These are phyloP conservation scores for Pseudorhiza aurosa DNA, from an alignment of 30 jellyfish, hydroid and myxozoan genomes.

Conservation along the genomic window DNA sequence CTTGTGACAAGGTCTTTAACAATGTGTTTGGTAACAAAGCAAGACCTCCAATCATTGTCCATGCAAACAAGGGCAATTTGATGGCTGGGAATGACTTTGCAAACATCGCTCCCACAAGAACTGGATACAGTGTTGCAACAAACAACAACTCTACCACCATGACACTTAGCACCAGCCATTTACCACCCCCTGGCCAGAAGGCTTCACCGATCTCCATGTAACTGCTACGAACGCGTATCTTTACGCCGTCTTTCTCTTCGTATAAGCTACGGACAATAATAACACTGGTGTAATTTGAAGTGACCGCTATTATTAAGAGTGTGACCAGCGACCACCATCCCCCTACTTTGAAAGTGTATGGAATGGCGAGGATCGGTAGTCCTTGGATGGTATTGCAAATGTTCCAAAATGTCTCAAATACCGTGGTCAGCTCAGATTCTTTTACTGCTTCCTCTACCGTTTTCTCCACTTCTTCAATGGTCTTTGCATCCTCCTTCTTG, in stretches of 20 bases:
- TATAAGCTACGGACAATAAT: conserved; percentile 73
- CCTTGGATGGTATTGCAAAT: conserved; percentile 88
- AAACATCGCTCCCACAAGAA: conserved; percentile 92
- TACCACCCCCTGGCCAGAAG: conserved; percentile 90
- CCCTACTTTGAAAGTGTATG: conserved; percentile 86
- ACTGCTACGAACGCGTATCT: conserved; percentile 79
- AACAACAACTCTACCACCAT: conserved; percentile 86
- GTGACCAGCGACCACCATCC: conserved; percentile 96
- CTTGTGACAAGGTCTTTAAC: conserved; percentile 83
- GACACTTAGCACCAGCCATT: conserved; percentile 62
- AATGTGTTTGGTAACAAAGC: conserved; percentile 87
- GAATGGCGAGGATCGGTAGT: conserved; percentile 91
- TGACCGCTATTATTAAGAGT: conserved; percentile 67
- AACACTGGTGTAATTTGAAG: conserved; percentile 87
- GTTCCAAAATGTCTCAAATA: conserved; percentile 76
- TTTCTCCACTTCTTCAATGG: conserved; percentile 6
- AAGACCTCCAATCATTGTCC: conserved; percentile 93
- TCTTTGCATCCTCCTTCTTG: not conserved
- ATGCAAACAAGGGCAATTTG: conserved; percentile 76
- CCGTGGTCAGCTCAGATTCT: conserved; percentile 79
- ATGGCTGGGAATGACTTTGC: conserved; percentile 82
- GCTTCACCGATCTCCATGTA: conserved; percentile 96
- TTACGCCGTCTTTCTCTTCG: conserved; percentile 83
- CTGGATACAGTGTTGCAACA: conserved; percentile 88
- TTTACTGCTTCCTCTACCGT: conserved; percentile 31